These are phyloP conservation scores for Cryptotermes secundus DNA, from an alignment of 1,140 invertebrate genomes.

Conservation along the genomic window DNA sequence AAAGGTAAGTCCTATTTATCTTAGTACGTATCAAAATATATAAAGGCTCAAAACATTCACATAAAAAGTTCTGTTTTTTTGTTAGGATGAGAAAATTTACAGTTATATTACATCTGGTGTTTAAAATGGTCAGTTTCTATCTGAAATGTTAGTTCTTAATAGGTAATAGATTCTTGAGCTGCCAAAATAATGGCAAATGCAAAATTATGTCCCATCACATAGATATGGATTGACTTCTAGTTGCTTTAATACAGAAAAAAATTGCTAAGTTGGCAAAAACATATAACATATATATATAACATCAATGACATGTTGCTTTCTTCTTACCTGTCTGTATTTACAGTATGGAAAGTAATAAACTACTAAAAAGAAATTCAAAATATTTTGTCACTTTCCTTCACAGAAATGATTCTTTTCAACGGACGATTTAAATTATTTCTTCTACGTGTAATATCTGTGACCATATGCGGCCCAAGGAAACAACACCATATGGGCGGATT, in stretches of 20 bases:
- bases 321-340: not conserved
- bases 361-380: not conserved
- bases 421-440: not conserved
- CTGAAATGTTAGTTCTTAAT: not conserved
- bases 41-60: not conserved
- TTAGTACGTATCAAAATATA: not conserved
- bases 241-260: not conserved
- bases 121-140: not conserved
- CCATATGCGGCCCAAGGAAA: not conserved
- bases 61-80: not conserved
- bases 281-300: not conserved
- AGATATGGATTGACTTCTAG: not conserved
- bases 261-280: not conserved
- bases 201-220: slow-evolving; percentile 1
- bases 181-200: not conserved
- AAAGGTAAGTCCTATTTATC: not conserved
- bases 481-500: slow-evolving; percentile 14
- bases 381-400: not conserved
- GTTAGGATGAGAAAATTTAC: not conserved
- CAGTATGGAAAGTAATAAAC: not conserved
- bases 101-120: not conserved
- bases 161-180: not conserved
- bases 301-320: not conserved
- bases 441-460: slow-evolving; percentile 10
- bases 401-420: not conserved